Evolutionary conservation across 2,113 vertebrate genomes (phyloP).

Genomic region (Ophthalmolycus amberensis): DNA sequence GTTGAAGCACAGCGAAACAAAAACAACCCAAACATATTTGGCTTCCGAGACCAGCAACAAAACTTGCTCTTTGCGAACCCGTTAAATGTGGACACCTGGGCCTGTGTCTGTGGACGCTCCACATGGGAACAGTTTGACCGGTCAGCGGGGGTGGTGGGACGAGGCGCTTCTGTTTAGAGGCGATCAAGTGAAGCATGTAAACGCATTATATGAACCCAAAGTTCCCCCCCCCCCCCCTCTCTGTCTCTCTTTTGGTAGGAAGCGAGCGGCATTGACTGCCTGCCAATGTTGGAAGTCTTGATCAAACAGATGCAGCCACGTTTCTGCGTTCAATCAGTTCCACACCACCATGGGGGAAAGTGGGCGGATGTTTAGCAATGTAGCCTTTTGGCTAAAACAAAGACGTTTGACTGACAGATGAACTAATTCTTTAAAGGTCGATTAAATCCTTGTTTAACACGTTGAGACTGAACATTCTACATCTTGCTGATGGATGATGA

Average conservation of each 20-base stretch:
- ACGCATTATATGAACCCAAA: constrained; percentile 59
- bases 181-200: constrained; percentile 65
- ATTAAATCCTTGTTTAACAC: constrained; percentile 1
- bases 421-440: background rate
- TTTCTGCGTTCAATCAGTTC: constrained; percentile 43
- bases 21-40: constrained; percentile 33
- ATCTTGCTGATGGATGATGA: background rate
- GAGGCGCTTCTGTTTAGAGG: constrained; percentile 38
- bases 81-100: constrained; percentile 51
- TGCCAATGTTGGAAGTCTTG: constrained; percentile 51
- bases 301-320: constrained; percentile 63
- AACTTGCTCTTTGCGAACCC: constrained; percentile 33
- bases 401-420: background rate
- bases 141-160: constrained; percentile 19
- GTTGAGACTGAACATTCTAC: background rate
- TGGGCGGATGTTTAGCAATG: constrained; percentile 13
- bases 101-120: constrained; percentile 14
- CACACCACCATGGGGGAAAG: constrained; percentile 33
- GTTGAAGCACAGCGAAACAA: constrained; percentile 26
- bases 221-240: background rate
- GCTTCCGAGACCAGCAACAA: constrained; percentile 24
- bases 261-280: constrained; percentile 23
- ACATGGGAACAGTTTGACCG: constrained; percentile 60
- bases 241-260: background rate
- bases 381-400: constrained; percentile 14